Evolutionary conservation across 2,113 vertebrate genomes (phyloP).

Genomic region (Ctenodactylus gundi): DNA sequence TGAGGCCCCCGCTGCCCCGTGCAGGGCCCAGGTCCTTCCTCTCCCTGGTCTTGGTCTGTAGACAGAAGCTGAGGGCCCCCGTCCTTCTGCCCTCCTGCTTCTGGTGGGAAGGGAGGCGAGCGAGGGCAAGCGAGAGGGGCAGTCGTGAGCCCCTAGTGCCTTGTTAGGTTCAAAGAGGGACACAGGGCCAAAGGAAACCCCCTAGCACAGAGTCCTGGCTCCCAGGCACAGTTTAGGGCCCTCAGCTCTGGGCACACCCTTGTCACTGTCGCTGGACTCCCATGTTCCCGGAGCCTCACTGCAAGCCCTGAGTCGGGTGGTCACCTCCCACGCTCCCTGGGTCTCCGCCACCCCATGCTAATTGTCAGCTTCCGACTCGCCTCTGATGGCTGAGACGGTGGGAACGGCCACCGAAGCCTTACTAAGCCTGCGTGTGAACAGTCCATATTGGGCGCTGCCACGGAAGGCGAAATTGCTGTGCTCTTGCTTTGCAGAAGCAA

Average conservation of each 20-base stretch:
- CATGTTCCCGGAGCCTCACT: not conserved
- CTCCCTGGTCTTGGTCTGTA: not conserved
- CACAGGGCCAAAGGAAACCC: not conserved
- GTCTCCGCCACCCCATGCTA: conserved; percentile 54
- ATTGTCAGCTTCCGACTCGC: not conserved
- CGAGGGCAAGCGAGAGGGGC: too few relatives aligned
- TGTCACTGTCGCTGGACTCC: not conserved
- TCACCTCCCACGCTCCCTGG: not conserved
- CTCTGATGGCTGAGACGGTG: conserved; percentile 19
- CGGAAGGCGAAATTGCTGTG: conserved; percentile 72
- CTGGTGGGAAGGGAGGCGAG: not conserved
- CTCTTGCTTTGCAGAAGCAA: conserved; percentile 46
- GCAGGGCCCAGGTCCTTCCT: not conserved
- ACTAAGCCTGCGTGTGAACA: conserved; percentile 61
- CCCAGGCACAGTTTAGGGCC: not conserved
- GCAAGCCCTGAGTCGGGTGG: not conserved
- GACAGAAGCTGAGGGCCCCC: not conserved
- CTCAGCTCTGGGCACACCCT: not conserved
- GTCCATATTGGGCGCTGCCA: conserved; percentile 71
- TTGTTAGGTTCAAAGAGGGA: not conserved
- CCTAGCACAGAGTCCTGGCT: not conserved
- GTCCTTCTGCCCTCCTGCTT: not conserved
- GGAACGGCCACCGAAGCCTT: conserved; percentile 41
- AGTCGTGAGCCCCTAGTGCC: not conserved
- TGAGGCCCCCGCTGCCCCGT: rapidly evolving